Evolutionary conservation across 2,797 vertebrate genomes (phyloP).

Genomic region (Pseudochirops corinnae): DNA sequence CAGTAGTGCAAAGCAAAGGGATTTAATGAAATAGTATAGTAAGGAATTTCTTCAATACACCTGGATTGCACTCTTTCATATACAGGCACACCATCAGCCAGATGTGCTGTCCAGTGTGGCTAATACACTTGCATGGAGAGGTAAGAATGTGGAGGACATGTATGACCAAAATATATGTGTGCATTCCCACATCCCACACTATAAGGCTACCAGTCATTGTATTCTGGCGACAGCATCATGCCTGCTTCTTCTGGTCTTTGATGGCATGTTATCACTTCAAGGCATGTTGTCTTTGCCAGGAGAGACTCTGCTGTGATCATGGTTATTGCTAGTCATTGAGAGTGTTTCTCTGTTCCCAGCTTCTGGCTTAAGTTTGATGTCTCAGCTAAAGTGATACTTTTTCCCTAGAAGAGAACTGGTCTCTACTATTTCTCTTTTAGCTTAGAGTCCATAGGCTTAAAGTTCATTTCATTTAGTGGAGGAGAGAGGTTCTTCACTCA

Average conservation of each 20-base stretch:
- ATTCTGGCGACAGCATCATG: background rate
- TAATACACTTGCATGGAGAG: background rate
- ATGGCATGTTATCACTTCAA: background rate
- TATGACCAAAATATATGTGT: background rate
- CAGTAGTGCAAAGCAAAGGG: background rate
- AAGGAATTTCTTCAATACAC: background rate
- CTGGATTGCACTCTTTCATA: background rate
- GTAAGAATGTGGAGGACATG: background rate
- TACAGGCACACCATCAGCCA: background rate
- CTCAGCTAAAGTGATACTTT: background rate
- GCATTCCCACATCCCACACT: background rate
- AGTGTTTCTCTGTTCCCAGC: background rate
- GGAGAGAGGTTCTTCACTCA: background rate
- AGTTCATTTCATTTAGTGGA: background rate
- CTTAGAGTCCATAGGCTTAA: background rate
- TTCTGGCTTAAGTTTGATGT: background rate
- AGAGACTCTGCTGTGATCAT: background rate
- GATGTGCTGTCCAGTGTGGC: background rate
- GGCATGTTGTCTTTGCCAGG: background rate
- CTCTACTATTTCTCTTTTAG: background rate
- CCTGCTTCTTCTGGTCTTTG: background rate
- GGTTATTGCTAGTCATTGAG: background rate
- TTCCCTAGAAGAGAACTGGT: background rate
- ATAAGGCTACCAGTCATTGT: background rate
- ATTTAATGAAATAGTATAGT: background rate